A percentile compares a stretch with the other conserved stretches of the same genome.
Conservation (phyloP, 2,888 invertebrate species). For the Willowsia nigromaculata region DNA sequence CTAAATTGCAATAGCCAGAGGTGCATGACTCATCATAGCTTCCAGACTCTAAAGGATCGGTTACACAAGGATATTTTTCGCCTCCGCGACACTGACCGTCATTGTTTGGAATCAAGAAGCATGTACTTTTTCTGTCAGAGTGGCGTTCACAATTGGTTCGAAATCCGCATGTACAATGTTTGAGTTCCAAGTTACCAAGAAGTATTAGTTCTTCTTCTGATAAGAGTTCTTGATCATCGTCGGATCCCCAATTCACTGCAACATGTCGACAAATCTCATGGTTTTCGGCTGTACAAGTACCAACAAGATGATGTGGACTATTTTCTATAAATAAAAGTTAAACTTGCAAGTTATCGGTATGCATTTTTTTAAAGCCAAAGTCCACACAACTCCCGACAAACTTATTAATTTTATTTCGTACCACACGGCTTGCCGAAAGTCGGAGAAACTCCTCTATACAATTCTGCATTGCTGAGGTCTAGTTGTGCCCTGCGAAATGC, state of each 20-base stretch:
- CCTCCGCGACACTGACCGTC: constrained; percentile 24
- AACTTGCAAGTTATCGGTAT: not conserved
- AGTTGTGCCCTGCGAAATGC: not conserved
- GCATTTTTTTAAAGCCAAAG: not conserved
- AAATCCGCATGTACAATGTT: constrained; percentile 36
- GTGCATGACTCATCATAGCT: constrained; percentile 39
- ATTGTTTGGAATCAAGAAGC: not conserved
- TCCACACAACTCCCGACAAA: not conserved
- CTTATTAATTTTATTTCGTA: not conserved
- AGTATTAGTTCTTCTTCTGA: not conserved
- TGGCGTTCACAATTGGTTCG: constrained; percentile 3
- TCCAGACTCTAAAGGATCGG: constrained; percentile 1
- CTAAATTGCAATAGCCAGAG: constrained; percentile 32
- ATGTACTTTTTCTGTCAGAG: too few relatives aligned
- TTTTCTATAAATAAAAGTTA: not conserved
- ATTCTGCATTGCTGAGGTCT: not conserved
- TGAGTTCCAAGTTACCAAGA: not conserved
- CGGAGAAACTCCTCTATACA: not conserved
- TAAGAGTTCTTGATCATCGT: not conserved
- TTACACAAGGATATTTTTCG: constrained; percentile 40
- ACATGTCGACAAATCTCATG: constrained; percentile 28
- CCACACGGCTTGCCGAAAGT: constrained; percentile 44
- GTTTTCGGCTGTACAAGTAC: constrained; percentile 39
- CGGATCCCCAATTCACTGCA: not conserved
- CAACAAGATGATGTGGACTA: constrained; percentile 18